phyloP scores from a whole-genome alignment of 1,140 invertebrate species.

The Rhyacophila brunnea region DNA sequence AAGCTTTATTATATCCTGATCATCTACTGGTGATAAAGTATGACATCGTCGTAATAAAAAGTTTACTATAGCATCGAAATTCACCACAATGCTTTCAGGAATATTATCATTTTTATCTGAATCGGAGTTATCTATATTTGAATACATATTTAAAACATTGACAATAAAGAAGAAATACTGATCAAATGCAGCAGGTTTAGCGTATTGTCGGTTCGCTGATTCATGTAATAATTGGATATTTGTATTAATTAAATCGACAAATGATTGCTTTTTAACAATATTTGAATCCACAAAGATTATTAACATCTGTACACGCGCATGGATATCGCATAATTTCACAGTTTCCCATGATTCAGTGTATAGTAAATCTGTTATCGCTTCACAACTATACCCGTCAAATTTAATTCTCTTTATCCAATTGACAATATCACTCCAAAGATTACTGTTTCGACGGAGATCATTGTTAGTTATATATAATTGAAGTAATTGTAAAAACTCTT shows the following conservation, averaged over 20 bases:
- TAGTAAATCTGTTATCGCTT: no score
- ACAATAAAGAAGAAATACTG: slow-evolving; percentile 18
- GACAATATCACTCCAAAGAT: slow-evolving; percentile 17
- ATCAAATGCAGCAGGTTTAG: slow-evolving; percentile 19
- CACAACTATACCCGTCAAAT: no score
- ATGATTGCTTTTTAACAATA: background rate
- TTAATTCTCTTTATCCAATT: slow-evolving; percentile 12
- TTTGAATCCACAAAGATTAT: slow-evolving; percentile 16
- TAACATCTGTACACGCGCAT: no score
- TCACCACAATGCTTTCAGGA: background rate
- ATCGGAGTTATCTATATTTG: background rate
- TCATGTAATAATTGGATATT: slow-evolving; percentile 14
- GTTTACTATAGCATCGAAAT: slow-evolving; percentile 4
- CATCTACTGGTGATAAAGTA: slow-evolving; percentile 2
- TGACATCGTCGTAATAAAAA: slow-evolving; percentile 18
- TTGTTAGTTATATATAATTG: background rate
- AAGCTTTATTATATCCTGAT: slow-evolving; percentile 11
- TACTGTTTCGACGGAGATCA: background rate
- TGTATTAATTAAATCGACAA: slow-evolving; percentile 7
- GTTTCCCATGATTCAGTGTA: no score
- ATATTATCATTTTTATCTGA: background rate
- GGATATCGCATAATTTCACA: no score
- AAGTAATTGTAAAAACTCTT: slow-evolving; percentile 10
- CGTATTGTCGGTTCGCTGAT: slow-evolving; percentile 25
- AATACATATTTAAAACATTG: background rate